Evolutionary conservation across 2,797 vertebrate species (phyloP), one percentile per base, ranked within the genome.

Genomic region (Semaprochilodus insignis): DNA sequence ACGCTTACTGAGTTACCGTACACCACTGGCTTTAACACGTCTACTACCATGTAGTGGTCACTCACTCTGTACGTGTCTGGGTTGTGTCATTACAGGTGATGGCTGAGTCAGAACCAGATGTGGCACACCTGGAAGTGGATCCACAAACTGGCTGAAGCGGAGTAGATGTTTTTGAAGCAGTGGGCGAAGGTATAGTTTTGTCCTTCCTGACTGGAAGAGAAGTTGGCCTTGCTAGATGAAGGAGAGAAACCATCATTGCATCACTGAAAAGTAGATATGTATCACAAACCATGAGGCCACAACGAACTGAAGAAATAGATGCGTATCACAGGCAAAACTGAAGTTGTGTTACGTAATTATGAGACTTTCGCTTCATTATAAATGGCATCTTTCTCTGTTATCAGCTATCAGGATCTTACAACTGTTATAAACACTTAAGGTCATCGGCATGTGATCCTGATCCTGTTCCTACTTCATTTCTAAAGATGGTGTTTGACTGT

Each of bases 181-280:
- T 4, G 90, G 85, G 34, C 78, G 73, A 81, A 90, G 74, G 70
- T 85, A 63, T 19, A 89, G 48, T 57, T 71, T 83, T 13, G 6
- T 84, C 1, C 60, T 27, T 55, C 27, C 69, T 27, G 70, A 62
- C 57, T 82, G 69, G 16, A 76, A 13, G 40, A 67, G 36, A 52
- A 89, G 76, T 65, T 88, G 54, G 60, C 88, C 89, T 85, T 85
- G 84, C 90, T 90, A 79, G 16, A 36, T 34, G 51, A 54, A 76
- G 36, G 13, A 36, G n/a, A 73, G 51, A 75, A 52, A 74, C 2
- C 14, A 17, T 55, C 7, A 73, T 14, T 44, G 44, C 7, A 5
- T 21, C 17, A 16, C 4, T 16, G 52, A 16, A 54, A 54, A 54
- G 17, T 17, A 4, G 3, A 25, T 62, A 63, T 65, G 31, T 1